phyloP scores from a whole-genome alignment of 2,797 vertebrate species.

The Tinamus major region DNA sequence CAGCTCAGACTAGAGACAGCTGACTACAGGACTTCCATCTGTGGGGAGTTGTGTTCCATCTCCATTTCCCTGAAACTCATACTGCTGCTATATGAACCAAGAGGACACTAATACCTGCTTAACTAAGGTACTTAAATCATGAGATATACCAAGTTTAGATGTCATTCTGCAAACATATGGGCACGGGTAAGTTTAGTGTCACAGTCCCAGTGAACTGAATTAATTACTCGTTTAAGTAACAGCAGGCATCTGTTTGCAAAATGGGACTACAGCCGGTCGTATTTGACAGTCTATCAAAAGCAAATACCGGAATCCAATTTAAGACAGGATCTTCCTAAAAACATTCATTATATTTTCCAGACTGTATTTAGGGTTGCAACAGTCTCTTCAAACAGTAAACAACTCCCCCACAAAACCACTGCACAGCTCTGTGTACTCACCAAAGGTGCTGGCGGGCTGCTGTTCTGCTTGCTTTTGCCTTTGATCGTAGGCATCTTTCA shows the following conservation, averaged over 20 bases:
- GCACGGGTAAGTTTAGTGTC: background rate
- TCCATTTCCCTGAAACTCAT: background rate
- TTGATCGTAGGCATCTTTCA: conserved; percentile 90
- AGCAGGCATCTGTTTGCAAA: conserved; percentile 37
- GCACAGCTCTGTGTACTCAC: conserved; percentile 72
- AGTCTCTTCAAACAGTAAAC: background rate
- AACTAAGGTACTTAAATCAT: background rate
- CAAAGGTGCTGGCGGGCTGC: conserved; percentile 49
- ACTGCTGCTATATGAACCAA: background rate
- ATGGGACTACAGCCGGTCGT: conserved; percentile 6
- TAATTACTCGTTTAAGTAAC: conserved; percentile 15
- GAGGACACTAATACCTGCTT: background rate
- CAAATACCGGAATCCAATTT: background rate
- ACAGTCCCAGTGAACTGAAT: background rate
- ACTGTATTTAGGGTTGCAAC: background rate
- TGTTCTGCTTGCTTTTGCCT: conserved; percentile 81
- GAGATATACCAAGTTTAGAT: background rate
- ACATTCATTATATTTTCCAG: background rate
- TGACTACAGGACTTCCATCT: background rate
- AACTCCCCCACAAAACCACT: background rate
- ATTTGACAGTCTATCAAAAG: conserved; percentile 13
- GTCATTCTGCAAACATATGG: conserved; percentile 15
- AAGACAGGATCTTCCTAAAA: background rate
- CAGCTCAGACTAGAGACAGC: background rate
- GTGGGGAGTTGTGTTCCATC: background rate